A percentile compares a stretch with the other conserved stretches of the same genome.
phyloP scores from a whole-genome alignment of 2,797 vertebrate genomes.

The Chelidonichthys spinosus region DNA sequence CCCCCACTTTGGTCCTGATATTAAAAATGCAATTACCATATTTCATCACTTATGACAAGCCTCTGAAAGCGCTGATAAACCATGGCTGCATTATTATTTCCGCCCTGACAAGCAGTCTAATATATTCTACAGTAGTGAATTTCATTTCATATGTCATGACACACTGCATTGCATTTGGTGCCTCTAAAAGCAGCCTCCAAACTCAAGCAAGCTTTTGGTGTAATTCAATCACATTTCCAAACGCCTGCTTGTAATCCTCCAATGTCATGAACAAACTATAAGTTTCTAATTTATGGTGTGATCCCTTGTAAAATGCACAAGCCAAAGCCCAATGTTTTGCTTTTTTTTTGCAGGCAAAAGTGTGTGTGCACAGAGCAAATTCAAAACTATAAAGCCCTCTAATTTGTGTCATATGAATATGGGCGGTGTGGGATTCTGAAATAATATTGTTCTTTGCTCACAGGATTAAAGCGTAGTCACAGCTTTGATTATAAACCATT shows the following conservation, averaged over 20 bases:
- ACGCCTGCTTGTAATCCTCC: conserved; percentile 39
- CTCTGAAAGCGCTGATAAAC: conserved; percentile 72
- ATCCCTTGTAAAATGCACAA: conserved; percentile 34
- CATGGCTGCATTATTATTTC: conserved; percentile 73
- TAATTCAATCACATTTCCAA: conserved; percentile 49
- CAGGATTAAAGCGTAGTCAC: conserved; percentile 64
- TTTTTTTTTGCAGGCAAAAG: conserved; percentile 19
- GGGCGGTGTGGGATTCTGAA: conserved; percentile 45
- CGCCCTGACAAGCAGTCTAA: conserved; percentile 68
- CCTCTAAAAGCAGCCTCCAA: conserved; percentile 39
- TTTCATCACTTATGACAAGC: conserved; percentile 74
- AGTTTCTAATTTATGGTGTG: conserved; percentile 26
- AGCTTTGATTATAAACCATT: conserved; percentile 70
- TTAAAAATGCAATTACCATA: conserved; percentile 78
- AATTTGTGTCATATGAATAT: conserved; percentile 48
- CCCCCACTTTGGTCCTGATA: conserved; percentile 58
- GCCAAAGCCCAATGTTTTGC: conserved; percentile 33
- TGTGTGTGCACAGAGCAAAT: conserved; percentile 30
- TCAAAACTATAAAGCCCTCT: conserved; percentile 34
- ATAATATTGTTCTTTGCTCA: conserved; percentile 64
- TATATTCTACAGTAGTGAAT: conserved; percentile 65
- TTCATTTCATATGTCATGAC: conserved; percentile 64
- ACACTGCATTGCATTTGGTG: conserved; percentile 43
- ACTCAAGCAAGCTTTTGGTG: conserved; percentile 16
- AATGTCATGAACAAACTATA: conserved; percentile 16